Evolutionary conservation across 2,797 vertebrate genomes (phyloP).

Genomic region (Schizothorax lantsangensis): DNA sequence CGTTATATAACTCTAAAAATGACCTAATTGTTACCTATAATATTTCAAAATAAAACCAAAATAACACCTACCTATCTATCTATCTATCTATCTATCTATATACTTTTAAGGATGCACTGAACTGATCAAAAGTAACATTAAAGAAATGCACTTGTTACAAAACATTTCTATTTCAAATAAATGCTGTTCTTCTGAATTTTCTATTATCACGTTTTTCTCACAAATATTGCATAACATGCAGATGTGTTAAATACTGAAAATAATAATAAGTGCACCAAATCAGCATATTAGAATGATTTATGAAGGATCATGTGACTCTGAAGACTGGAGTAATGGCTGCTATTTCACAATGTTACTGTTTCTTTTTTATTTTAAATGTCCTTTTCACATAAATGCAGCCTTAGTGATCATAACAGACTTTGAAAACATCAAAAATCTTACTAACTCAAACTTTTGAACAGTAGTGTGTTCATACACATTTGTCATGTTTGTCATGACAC

Average conservation of each 20-base stretch:
- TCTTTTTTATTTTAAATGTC: neutral
- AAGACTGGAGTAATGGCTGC: neutral
- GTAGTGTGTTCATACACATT: neutral
- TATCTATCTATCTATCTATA: too few relatives aligned
- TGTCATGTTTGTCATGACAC: neutral
- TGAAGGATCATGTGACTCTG: neutral
- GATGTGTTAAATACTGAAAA: neutral
- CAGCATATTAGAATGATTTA: neutral
- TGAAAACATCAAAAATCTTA: neutral
- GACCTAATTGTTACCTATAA: too few relatives aligned
- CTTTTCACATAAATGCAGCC: too few relatives aligned
- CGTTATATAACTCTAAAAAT: too few relatives aligned
- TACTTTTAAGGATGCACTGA: too few relatives aligned
- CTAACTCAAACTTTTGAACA: neutral
- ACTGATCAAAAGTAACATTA: too few relatives aligned
- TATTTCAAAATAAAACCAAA: too few relatives aligned
- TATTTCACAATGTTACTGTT: neutral
- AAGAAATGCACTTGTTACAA: too few relatives aligned
- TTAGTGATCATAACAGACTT: too few relatives aligned
- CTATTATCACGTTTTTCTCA: neutral
- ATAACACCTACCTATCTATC: too few relatives aligned
- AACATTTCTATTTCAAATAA: neutral
- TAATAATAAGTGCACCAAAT: neutral
- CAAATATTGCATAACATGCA: neutral
- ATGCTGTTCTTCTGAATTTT: neutral